Evolutionary conservation across 2,113 vertebrate species (phyloP), one percentile per base, ranked within the genome.

Genomic region (Pseudopodoces humilis): DNA sequence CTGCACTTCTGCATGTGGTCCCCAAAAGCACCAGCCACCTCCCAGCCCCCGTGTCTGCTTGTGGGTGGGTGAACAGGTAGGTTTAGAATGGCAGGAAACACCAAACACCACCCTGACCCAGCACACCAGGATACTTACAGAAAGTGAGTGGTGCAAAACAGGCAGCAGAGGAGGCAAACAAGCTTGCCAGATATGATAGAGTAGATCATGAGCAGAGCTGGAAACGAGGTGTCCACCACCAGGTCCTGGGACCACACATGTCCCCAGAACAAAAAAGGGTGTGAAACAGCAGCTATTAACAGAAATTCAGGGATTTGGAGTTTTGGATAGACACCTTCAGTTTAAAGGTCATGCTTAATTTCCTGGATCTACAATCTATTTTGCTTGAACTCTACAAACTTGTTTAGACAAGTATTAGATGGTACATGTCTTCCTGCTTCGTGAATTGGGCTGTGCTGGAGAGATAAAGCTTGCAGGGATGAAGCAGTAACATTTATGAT

Each of bases 31-130:
- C 18, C 20, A 5, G 22, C n/a, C 60, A 33, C n/a, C 62, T 64
- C 39, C 56, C 24, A 5, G 7, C 6, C 24, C 68, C 30, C 8
- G 3, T 0, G 0, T 28, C 56, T 90, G 70, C 28, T 23, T 69
- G 43, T 11, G 10, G 0, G 0, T 15, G 23, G 23, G 14, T 16
- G 22, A 69, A 41, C 3, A 43, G 23, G 25, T n/a, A 9, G 8
- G 8, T 24, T 71, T 24, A 27, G 17, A 25, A 41, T 64, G 33
- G 52, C 20, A 44, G 28, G 27, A 71, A 65, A 71, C 43, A 67
- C 17, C 24, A 47, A 21, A 30, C 21, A 15, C 19, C 44, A 52
- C 20, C 18, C 20, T 35, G n/a, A 25, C 46, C 30, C 75, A 55
- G 35, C 11, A 85, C 46, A 82, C 15, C 4, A 25, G 10, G 16